Percentiles rank a stretch among this genome's conserved stretches.
Evolutionary conservation across 2,113 vertebrate species (phyloP).

Genomic region (Myiozetetes cayanensis): DNA sequence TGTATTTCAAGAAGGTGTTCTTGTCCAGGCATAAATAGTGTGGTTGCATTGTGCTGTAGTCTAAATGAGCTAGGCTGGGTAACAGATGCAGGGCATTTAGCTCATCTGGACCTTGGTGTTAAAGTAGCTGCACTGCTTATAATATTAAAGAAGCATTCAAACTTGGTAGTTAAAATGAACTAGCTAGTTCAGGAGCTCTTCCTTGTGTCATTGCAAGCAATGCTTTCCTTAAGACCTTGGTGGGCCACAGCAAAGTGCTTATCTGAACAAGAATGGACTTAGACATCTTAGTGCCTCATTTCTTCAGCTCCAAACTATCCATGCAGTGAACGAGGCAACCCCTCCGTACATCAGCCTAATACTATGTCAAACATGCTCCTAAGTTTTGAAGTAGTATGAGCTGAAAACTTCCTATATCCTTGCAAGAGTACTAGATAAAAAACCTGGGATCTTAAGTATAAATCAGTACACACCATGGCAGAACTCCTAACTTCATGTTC

Average conservation of each 20-base stretch:
- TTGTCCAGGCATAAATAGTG: background rate
- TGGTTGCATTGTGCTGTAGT: background rate
- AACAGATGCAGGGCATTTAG: background rate
- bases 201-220: background rate
- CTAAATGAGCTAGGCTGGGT: background rate
- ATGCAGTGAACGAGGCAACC: background rate
- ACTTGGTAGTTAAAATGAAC: background rate
- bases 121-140: background rate
- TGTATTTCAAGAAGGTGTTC: background rate
- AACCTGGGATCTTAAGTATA: background rate
- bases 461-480: background rate
- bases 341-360: background rate
- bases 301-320: background rate
- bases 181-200: background rate
- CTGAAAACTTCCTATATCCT: background rate
- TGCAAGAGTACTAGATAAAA: background rate
- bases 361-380: background rate
- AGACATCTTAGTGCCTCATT: background rate
- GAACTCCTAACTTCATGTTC: background rate
- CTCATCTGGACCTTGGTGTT: background rate
- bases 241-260: background rate
- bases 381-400: background rate
- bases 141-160: background rate
- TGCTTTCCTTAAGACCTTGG: background rate
- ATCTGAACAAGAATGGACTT: background rate